Evolutionary conservation across 2,113 vertebrate genomes (phyloP).

Genomic region (Gambusia holbrooki): DNA sequence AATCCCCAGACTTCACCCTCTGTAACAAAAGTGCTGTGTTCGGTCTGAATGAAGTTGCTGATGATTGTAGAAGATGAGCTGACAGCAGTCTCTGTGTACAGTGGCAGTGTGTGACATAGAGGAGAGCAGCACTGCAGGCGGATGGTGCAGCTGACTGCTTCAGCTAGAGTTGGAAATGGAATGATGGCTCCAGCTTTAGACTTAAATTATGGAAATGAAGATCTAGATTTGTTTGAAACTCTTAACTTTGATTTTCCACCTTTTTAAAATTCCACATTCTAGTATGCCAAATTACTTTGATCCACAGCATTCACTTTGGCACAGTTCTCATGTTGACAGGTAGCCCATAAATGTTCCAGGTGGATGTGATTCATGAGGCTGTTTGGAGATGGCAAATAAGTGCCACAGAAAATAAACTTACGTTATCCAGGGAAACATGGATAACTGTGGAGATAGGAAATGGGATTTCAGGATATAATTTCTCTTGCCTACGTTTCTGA

Average conservation of each 20-base stretch:
- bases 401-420: not conserved
- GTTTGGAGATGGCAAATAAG: not conserved
- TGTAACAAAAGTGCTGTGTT: slow-evolving; percentile 8
- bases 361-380: slow-evolving; percentile 2
- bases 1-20: not conserved
- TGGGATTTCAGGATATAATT: not conserved
- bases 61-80: slow-evolving; percentile 14
- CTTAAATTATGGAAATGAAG: not conserved
- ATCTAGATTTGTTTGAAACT: not conserved
- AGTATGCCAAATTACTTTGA: not conserved
- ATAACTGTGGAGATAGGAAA: not conserved
- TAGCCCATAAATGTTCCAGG: not conserved
- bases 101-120: slow-evolving; percentile 17
- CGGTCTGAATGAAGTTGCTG: slow-evolving; percentile 22
- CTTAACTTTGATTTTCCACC: not conserved
- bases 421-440: not conserved
- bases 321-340: slow-evolving; percentile 5
- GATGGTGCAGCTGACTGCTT: slow-evolving; percentile 23
- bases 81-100: slow-evolving; percentile 14
- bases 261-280: not conserved
- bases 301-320: not conserved
- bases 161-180: not conserved
- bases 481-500: slow-evolving; percentile 20
- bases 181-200: not conserved
- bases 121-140: slow-evolving; percentile 8